Percentiles rank a stretch among this genome's conserved stretches.
These are phyloP conservation scores for Sparus aurata DNA, from an alignment of 2,797 vertebrate genomes.

Conservation along the genomic window DNA sequence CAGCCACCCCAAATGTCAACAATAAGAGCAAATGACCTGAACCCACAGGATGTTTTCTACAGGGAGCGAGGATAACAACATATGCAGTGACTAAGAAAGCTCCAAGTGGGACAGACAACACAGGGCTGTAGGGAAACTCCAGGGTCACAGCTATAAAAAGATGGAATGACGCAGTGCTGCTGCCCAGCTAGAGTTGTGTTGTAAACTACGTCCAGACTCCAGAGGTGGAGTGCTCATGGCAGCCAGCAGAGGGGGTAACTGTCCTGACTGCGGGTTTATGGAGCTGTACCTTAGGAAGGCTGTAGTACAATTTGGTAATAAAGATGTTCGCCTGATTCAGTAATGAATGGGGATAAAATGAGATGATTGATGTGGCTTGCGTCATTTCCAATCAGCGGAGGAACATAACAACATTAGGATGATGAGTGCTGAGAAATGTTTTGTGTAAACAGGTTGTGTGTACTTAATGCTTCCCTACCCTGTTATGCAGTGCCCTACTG, in stretches of 20 bases:
- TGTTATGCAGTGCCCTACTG: slow-evolving; percentile 55
- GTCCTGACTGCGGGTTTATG: slow-evolving; percentile 57
- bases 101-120: slow-evolving; percentile 85
- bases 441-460: slow-evolving; percentile 72
- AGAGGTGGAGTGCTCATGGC: slow-evolving; percentile 31
- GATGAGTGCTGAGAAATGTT: slow-evolving; percentile 67
- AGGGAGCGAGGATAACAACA: slow-evolving; percentile 86
- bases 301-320: slow-evolving; percentile 47
- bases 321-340: slow-evolving; percentile 45
- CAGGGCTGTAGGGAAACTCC: slow-evolving; percentile 88
- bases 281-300: slow-evolving; percentile 33
- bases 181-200: slow-evolving; percentile 69
- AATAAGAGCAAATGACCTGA: slow-evolving; percentile 85
- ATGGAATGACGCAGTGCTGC: slow-evolving; percentile 82
- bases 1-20: slow-evolving; percentile 85
- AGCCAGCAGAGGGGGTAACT: slow-evolving; percentile 83
- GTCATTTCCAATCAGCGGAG: slow-evolving; percentile 71
- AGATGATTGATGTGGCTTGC: slow-evolving; percentile 66
- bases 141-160: slow-evolving; percentile 88
- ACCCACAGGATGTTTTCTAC: slow-evolving; percentile 90
- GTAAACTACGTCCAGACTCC: slow-evolving; percentile 54
- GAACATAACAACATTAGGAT: slow-evolving; percentile 75
- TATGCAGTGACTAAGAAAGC: slow-evolving; percentile 86
- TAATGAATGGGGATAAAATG: slow-evolving; percentile 57
- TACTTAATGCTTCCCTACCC: slow-evolving; percentile 69